Evolutionary conservation across 1,140 invertebrate species (phyloP).

Genomic region (Diachasmimorpha longicaudata): DNA sequence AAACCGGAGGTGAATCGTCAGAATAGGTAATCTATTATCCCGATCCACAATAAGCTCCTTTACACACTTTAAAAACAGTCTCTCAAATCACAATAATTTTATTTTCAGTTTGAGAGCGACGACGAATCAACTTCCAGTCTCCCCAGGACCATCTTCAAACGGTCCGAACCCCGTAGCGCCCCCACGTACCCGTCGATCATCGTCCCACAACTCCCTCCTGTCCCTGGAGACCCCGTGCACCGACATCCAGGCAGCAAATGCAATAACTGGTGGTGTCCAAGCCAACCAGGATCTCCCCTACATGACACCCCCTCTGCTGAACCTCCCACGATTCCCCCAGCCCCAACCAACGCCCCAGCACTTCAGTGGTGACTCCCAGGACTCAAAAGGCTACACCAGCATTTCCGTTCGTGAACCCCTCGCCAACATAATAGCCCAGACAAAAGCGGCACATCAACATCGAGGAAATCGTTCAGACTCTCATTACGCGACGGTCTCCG

Average conservation of each 20-base stretch:
- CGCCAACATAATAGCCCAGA: constrained; percentile 73
- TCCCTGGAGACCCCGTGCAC: constrained; percentile 39
- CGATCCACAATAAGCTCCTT: constrained; percentile 26
- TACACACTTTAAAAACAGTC: too few species aligned
- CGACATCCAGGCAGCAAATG: constrained; percentile 78
- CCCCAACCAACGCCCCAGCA: constrained; percentile 60
- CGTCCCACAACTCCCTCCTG: constrained; percentile 58
- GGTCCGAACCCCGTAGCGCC: constrained; percentile 55
- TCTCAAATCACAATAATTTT: too few species aligned
- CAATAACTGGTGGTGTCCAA: constrained; percentile 81
- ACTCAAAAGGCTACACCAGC: constrained; percentile 88
- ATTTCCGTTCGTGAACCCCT: constrained; percentile 88
- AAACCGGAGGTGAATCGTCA: constrained; percentile 49
- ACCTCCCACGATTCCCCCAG: constrained; percentile 53
- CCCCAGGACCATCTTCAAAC: constrained; percentile 38
- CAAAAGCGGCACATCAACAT: constrained; percentile 60
- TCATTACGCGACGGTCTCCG: constrained; percentile 83
- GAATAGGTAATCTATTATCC: not conserved
- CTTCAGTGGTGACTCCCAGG: constrained; percentile 86
- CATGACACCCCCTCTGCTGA: constrained; percentile 81
- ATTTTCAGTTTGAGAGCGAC: constrained; percentile 44
- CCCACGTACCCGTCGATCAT: constrained; percentile 62
- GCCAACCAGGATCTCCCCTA: constrained; percentile 88
- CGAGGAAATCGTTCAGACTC: constrained; percentile 67
- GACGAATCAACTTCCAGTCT: constrained; percentile 33